Percentiles rank a stretch among this genome's conserved stretches.
Evolutionary conservation across 1,140 invertebrate species (phyloP).

Genomic region (Psilanteris sp.): DNA sequence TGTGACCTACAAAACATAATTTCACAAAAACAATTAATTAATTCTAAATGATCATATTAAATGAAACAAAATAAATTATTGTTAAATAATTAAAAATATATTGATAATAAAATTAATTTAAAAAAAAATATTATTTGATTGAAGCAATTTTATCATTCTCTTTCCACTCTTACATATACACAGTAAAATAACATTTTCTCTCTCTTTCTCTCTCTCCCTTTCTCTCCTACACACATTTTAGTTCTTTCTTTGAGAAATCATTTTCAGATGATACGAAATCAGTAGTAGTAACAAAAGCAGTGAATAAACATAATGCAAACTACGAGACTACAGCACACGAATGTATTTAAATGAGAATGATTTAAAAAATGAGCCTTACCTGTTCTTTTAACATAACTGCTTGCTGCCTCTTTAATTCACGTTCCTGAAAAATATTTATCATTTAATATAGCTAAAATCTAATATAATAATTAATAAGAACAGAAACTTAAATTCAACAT

Average conservation of each 20-base stretch:
- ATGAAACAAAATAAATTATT: slow-evolving; percentile 5
- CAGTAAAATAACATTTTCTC: too few species aligned
- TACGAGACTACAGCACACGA: slow-evolving; percentile 60
- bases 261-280: slow-evolving; percentile 27
- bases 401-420: slow-evolving; percentile 92
- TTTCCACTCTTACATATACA: too few species aligned
- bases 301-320: slow-evolving; percentile 58
- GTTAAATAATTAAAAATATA: too few species aligned
- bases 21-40: slow-evolving; percentile 22
- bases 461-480: too few species aligned
- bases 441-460: too few species aligned
- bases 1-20: slow-evolving; percentile 33
- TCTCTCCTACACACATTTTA: too few species aligned
- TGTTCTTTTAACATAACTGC: slow-evolving; percentile 92
- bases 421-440: slow-evolving; percentile 90
- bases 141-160: too few species aligned
- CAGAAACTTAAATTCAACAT: too few species aligned
- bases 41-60: slow-evolving; percentile 2
- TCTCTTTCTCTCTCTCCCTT: too few species aligned
- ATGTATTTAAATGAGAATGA: too few species aligned
- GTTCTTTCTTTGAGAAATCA: slow-evolving; percentile 20
- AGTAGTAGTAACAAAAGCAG: slow-evolving; percentile 56
- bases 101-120: too few species aligned
- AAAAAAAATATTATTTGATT: too few species aligned
- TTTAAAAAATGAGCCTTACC: slow-evolving; percentile 82